phyloP scores from a whole-genome alignment of 2,888 invertebrate species.

The Tipula lateralis region DNA sequence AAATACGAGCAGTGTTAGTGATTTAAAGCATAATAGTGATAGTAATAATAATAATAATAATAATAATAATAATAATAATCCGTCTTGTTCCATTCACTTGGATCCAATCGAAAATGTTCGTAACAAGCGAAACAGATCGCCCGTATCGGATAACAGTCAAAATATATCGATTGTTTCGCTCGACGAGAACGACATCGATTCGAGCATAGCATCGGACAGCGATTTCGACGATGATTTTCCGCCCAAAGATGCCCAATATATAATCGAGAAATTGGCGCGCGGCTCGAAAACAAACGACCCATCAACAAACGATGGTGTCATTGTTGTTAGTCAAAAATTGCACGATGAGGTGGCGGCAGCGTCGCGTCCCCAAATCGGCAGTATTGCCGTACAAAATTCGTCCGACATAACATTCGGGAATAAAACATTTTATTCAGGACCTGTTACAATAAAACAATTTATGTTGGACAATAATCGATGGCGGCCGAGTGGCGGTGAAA shows the following conservation, averaged over 20 bases:
- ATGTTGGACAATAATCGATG: conserved; percentile 50
- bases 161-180: conserved; percentile 45
- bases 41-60: background rate
- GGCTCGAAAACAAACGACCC: background rate
- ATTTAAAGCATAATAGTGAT: conserved; percentile 20
- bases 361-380: conserved; percentile 52
- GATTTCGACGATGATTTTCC: conserved; percentile 38
- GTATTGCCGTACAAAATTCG: conserved; percentile 62
- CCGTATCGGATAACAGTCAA: conserved; percentile 36
- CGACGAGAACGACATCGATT: conserved; percentile 44
- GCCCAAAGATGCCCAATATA: background rate
- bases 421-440: conserved; percentile 71
- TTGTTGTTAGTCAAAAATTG: conserved; percentile 31
- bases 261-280: background rate
- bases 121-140: background rate
- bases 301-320: conserved; percentile 32
- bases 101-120: background rate
- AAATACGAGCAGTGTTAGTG: conserved; percentile 27
- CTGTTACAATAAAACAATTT: conserved; percentile 71
- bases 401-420: conserved; percentile 71
- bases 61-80: conserved; percentile 27
- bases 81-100: background rate
- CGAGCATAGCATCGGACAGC: conserved; percentile 45
- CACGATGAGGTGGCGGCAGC: background rate
- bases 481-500: conserved; percentile 39